Evolutionary conservation across 2,113 vertebrate species (phyloP).

Genomic region (Semicossyphus pulcher): DNA sequence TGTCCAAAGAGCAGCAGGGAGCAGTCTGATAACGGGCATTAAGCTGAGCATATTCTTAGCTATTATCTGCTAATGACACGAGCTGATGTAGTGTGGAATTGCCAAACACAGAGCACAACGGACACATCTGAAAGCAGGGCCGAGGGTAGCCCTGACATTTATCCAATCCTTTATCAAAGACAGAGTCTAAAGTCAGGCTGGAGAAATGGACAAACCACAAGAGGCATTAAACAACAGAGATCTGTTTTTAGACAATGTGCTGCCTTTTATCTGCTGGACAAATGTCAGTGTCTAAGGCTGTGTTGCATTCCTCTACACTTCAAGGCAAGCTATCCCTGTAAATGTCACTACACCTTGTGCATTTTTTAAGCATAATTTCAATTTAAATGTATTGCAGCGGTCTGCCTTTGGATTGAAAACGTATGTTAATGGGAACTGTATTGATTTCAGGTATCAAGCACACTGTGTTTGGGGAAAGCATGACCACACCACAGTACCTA

Average conservation of each 20-base stretch:
- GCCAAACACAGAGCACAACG: slow-evolving; percentile 2
- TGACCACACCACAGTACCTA: not conserved
- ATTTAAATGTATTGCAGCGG: not conserved
- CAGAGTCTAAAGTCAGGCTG: not conserved
- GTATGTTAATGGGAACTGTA: not conserved
- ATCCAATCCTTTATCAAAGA: slow-evolving; percentile 16
- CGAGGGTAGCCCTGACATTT: slow-evolving; percentile 3
- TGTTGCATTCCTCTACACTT: not conserved
- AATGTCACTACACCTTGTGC: not conserved
- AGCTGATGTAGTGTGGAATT: slow-evolving; percentile 25
- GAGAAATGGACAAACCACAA: slow-evolving; percentile 1
- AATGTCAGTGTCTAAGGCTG: not conserved
- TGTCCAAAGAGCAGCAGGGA: slow-evolving; percentile 26
- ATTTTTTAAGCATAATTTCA: not conserved
- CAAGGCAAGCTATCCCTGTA: not conserved
- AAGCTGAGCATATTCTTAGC: slow-evolving; percentile 19
- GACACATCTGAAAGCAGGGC: slow-evolving; percentile 8
- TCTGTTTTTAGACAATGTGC: not conserved
- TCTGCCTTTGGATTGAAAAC: not conserved
- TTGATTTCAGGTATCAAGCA: slow-evolving; percentile 13
- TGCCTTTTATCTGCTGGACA: not conserved
- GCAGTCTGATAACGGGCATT: slow-evolving; percentile 37
- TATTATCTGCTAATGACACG: slow-evolving; percentile 39
- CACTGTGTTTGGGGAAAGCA: not conserved
- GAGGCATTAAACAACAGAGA: not conserved